Conservation (phyloP, 2,113 vertebrate genomes). For the Oncorhynchus tshawytscha region DNA sequence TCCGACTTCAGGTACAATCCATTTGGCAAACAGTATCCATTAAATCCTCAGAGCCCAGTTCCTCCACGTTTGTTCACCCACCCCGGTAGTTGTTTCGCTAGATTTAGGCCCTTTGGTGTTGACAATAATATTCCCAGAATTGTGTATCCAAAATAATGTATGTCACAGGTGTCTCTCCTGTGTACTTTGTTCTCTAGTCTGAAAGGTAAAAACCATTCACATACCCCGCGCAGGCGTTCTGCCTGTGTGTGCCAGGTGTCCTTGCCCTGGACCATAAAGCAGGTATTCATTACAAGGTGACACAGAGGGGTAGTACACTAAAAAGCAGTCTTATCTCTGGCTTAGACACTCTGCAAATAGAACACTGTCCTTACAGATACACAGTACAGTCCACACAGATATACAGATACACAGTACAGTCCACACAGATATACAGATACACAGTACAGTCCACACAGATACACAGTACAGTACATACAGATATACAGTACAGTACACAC, state of each 20-base stretch:
- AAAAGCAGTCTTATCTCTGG: constrained; percentile 11
- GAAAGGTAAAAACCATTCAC: constrained; percentile 45
- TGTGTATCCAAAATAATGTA: constrained; percentile 1
- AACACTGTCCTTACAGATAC: neutral
- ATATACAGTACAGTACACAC: no score
- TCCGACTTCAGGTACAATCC: no score
- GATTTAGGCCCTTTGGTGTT: no score
- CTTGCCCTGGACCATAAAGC: constrained; percentile 57
- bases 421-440: no score
- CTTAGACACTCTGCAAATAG: neutral
- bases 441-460: no score
- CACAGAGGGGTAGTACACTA: constrained; percentile 11
- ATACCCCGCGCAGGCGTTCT: constrained; percentile 45
- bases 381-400: neutral
- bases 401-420: no score
- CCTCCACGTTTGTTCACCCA: no score
- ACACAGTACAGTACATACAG: no score
- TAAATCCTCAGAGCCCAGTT: no score
- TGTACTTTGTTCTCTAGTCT: constrained; percentile 75
- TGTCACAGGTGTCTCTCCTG: constrained; percentile 18
- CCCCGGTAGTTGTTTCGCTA: no score
- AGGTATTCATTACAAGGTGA: constrained; percentile 23
- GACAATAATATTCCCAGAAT: neutral
- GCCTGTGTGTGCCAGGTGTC: constrained; percentile 5
- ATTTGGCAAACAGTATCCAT: no score